Conservation (phyloP, 1,140 invertebrate genomes). For the Macrobrachium nipponense region DNA sequence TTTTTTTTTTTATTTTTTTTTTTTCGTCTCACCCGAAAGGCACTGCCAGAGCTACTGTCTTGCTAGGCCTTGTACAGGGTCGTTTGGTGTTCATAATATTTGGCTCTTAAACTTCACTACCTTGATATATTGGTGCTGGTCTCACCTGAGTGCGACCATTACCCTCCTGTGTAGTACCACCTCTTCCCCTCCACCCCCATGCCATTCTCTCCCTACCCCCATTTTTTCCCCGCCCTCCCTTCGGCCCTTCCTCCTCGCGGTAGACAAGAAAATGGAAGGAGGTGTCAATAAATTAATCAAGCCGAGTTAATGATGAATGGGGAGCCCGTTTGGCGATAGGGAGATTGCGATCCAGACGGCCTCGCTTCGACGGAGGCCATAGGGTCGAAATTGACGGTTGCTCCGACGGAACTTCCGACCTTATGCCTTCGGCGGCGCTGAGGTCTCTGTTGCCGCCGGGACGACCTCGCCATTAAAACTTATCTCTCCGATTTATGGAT, state of each 20-base stretch:
- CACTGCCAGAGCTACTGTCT: too few relatives aligned
- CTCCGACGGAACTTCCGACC: too few relatives aligned
- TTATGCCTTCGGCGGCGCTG: too few relatives aligned
- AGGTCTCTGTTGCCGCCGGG: too few relatives aligned
- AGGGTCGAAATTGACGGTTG: neutral
- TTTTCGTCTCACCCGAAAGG: too few relatives aligned
- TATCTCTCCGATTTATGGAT: constrained; percentile 36
- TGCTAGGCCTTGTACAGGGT: too few relatives aligned
- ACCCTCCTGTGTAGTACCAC: neutral
- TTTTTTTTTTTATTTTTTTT: too few relatives aligned
- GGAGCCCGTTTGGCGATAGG: constrained; percentile 27
- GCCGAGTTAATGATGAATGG: constrained; percentile 42
- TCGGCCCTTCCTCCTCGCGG: neutral
- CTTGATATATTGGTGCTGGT: too few relatives aligned
- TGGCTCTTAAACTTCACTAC: too few relatives aligned
- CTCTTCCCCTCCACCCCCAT: neutral
- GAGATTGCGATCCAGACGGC: constrained; percentile 29
- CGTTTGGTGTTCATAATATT: too few relatives aligned
- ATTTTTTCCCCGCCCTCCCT: too few relatives aligned
- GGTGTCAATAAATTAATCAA: constrained; percentile 53
- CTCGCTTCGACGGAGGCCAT: neutral
- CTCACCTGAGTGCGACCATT: neutral
- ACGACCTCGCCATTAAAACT: constrained; percentile 31
- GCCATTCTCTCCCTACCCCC: neutral
- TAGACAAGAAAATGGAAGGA: constrained; percentile 35